Conservation (phyloP, 92 coral and sea anemone species). For the Blastomussa wellsi region DNA sequence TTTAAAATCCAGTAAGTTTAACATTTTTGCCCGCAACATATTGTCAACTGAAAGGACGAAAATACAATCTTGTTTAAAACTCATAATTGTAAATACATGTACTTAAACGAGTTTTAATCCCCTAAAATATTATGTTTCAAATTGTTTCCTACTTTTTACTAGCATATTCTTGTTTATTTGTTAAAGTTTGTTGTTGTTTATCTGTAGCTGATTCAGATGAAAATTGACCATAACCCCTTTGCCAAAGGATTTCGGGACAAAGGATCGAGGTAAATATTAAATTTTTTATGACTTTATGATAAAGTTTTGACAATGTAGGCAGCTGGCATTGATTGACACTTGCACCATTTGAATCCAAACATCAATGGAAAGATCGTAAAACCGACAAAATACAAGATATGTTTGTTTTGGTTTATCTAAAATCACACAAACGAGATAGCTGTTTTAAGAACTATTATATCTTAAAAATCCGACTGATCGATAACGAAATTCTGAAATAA, state of each 20-base stretch:
- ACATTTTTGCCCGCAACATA: not conserved
- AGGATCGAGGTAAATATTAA: constrained; percentile 66
- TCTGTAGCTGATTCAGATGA: constrained; percentile 79
- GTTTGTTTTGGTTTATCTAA: constrained; percentile 10
- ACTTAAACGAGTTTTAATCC: not conserved
- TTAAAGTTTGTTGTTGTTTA: constrained; percentile 22
- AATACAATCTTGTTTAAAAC: not conserved
- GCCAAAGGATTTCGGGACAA: constrained; percentile 93
- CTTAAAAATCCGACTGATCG: not conserved
- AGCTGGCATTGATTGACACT: constrained; percentile 1
- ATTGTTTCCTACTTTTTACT: not conserved
- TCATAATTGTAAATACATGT: not conserved
- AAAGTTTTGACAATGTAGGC: constrained; percentile 4
- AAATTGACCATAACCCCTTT: constrained; percentile 91
- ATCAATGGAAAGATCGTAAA: not conserved
- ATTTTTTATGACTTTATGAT: constrained; percentile 14
- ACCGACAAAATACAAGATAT: not conserved
- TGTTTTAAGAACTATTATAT: not conserved
- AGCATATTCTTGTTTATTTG: not conserved
- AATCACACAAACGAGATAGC: constrained; percentile 2
- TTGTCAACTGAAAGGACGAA: not conserved
- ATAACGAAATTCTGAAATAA: not conserved
- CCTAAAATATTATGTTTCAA: not conserved
- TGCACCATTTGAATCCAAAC: not conserved
- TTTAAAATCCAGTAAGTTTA: not conserved